Evolutionary conservation across 2,113 vertebrate species (phyloP).

Genomic region (Melanostigma gelatinosum): DNA sequence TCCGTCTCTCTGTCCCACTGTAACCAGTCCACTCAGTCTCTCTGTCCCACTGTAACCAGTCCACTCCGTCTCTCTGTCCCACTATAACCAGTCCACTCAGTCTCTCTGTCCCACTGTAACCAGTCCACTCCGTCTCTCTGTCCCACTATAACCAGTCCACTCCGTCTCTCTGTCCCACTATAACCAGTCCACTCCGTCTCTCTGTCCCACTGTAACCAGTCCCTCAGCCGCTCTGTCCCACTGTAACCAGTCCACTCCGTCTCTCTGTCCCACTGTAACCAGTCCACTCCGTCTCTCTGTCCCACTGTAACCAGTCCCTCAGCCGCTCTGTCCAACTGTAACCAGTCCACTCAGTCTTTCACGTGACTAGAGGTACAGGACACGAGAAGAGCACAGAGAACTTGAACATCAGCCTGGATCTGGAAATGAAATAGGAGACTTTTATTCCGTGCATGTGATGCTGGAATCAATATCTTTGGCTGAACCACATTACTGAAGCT

Average conservation of each 20-base stretch:
- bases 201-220: too few relatives aligned
- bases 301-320: neutral
- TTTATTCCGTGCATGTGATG: neutral
- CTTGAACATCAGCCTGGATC: neutral
- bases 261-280: neutral
- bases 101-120: too few relatives aligned
- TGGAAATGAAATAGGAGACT: neutral
- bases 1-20: too few relatives aligned
- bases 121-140: too few relatives aligned
- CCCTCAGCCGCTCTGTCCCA: too few relatives aligned
- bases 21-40: too few relatives aligned
- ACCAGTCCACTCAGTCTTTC: neutral
- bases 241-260: neutral
- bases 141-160: neutral
- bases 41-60: too few relatives aligned
- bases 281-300: neutral
- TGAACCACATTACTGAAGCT: neutral
- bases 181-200: too few relatives aligned
- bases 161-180: too few relatives aligned
- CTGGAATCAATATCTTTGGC: neutral
- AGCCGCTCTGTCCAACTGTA: neutral
- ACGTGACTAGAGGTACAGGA: neutral
- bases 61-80: too few relatives aligned
- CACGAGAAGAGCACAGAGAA: neutral
- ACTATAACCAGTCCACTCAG: too few relatives aligned